Conservation (phyloP, 1,140 invertebrate genomes). For the Heterodera schachtii region DNA sequence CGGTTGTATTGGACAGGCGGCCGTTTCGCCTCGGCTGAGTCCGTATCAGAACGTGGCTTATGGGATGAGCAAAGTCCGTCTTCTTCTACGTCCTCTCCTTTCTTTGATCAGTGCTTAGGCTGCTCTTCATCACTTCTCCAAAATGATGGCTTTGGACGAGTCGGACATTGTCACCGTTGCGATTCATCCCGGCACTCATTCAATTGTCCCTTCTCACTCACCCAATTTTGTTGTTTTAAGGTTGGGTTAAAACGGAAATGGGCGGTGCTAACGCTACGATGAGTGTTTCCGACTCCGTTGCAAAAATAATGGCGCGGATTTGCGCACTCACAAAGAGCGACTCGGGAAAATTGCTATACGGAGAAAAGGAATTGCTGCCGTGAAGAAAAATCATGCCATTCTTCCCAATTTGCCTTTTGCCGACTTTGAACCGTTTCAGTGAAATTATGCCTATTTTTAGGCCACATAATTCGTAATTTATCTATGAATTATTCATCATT, state of each 20-base stretch:
- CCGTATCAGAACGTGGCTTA: slow-evolving; percentile 24
- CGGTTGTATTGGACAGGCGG: slow-evolving; percentile 21
- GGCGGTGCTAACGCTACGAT: slow-evolving; percentile 11
- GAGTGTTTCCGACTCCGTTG: slow-evolving; percentile 10
- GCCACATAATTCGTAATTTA: no score
- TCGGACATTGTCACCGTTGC: slow-evolving; percentile 22
- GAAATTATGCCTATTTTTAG: no score
- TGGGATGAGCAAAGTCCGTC: slow-evolving; percentile 37
- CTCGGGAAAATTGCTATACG: slow-evolving; percentile 16
- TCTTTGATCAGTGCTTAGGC: slow-evolving; percentile 18
- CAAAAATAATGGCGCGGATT: slow-evolving; percentile 11
- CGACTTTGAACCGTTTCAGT: no score
- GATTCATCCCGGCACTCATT: slow-evolving; percentile 10
- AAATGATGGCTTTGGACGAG: slow-evolving; percentile 24
- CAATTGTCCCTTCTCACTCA: background rate
- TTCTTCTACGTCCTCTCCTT: background rate
- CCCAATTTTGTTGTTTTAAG: background rate
- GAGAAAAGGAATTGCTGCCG: slow-evolving; percentile 5
- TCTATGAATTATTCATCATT: no score
- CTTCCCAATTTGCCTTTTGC: no score
- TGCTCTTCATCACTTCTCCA: slow-evolving; percentile 32
- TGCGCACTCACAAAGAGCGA: slow-evolving; percentile 21
- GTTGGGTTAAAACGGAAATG: slow-evolving; percentile 36
- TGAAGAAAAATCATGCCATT: background rate
- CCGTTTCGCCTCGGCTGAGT: background rate